These are phyloP conservation scores for Leptosomus discolor DNA, from an alignment of 2,113 vertebrate genomes.

Conservation along the genomic window DNA sequence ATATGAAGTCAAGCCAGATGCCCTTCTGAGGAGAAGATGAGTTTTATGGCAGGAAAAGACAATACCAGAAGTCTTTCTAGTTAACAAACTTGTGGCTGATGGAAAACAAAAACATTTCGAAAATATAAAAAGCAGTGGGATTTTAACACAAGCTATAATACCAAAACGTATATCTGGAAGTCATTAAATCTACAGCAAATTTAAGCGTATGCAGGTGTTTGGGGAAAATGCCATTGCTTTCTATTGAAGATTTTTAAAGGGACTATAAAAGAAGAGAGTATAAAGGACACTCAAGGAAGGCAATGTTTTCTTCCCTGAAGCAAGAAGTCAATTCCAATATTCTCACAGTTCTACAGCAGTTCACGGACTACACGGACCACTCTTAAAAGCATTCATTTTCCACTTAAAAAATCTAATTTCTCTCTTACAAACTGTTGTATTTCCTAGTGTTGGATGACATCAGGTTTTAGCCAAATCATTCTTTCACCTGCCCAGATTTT, in stretches of 20 bases:
- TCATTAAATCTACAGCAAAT: background rate
- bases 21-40: constrained; percentile 25
- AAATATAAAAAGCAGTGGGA: background rate
- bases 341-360: background rate
- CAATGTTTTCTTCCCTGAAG: constrained; percentile 28
- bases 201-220: constrained; percentile 40
- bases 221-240: constrained; percentile 10
- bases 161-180: background rate
- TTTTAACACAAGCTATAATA: constrained; percentile 18
- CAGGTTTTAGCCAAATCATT: background rate
- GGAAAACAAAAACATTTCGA: constrained; percentile 7
- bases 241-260: constrained; percentile 24
- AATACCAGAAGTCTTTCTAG: constrained; percentile 2
- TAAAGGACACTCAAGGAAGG: constrained; percentile 1
- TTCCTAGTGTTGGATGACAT: background rate
- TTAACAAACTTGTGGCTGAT: constrained; percentile 10
- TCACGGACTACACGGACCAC: background rate
- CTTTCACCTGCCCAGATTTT: background rate
- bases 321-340: background rate
- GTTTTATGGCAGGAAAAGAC: constrained; percentile 44
- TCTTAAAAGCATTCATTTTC: background rate
- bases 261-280: background rate
- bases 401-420: background rate
- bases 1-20: constrained; percentile 31
- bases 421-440: background rate